Base-by-base conservation (phyloP, 2,113 vertebrate genomes). In the Petroica traversi region DNA sequence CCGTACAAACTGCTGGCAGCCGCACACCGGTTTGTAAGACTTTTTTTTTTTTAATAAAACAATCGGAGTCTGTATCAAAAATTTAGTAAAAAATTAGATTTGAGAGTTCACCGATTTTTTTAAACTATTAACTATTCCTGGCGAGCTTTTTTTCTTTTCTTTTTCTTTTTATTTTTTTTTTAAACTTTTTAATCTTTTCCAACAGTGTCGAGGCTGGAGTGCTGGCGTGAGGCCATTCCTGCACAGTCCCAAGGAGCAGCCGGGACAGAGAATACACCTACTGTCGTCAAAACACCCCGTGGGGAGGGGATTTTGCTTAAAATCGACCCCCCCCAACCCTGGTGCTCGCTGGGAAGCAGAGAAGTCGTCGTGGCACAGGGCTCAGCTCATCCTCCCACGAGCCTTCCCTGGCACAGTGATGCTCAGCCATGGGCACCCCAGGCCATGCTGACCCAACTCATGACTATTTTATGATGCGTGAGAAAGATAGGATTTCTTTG, bases 51-150 rank as follows among this genome's bases (percentile, higher is more conserved):
- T 90, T 90, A 98, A 98, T 99, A 98, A 99, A 99, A 99, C 97
- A 96, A 98, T 98, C 97, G 97, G 98, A 99, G 98, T 98, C 97
- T 98, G 98, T 99, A 99, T 99, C 98, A 99, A 98, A 98, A 98
- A 98, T 98, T 97, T 97, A 97, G 97, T 98, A 98, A 98, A 99
- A 99, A 99, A 98, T 98, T 97, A 98, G 98, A 98, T 97, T 97
- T 95, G 97, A 98, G 98, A 98, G 96, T 98, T 97, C 96, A 97
- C 96, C 69, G 96, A 95, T 95, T 95, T 95, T 95, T 41, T 6
- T 67, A 1, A 4, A 97, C 97, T 97, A 87, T 96, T 74, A 97
- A 95, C 96, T 97, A 97, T 93, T 97, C 88, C 97, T 96, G 97
- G 87, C 64, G 51, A 48, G 46, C 62, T 75, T 82, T 68, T 64